Conservation (phyloP, 1,140 invertebrate species). For the Leguminivora glycinivorella region DNA sequence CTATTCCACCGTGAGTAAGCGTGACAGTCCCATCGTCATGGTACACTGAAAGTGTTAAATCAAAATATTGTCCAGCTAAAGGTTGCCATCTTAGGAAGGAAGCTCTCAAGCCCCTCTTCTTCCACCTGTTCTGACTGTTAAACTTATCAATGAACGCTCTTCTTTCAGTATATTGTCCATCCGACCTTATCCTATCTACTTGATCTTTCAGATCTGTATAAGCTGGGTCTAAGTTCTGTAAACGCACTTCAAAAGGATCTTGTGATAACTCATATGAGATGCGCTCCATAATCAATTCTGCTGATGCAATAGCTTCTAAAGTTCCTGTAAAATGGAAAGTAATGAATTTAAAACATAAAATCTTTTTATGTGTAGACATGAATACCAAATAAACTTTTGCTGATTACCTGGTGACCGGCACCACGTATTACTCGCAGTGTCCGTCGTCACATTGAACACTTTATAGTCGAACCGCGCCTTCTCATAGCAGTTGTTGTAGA, state of each 20-base stretch:
- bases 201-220: constrained; percentile 73
- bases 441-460: constrained; percentile 80
- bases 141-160: constrained; percentile 79
- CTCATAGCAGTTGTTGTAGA: constrained; percentile 79
- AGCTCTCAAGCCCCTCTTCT: constrained; percentile 85
- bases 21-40: constrained; percentile 87
- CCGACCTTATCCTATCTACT: constrained; percentile 79
- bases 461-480: constrained; percentile 77
- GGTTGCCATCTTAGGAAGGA: constrained; percentile 83
- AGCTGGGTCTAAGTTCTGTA: constrained; percentile 80
- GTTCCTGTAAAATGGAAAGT: no score
- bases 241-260: constrained; percentile 85
- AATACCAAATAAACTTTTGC: no score
- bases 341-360: no score
- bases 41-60: constrained; percentile 84
- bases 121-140: constrained; percentile 87
- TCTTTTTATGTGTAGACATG: no score
- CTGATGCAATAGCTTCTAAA: constrained; percentile 82
- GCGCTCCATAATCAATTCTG: constrained; percentile 91
- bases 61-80: constrained; percentile 76
- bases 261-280: constrained; percentile 83
- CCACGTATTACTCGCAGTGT: constrained; percentile 82
- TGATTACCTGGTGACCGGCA: constrained; percentile 80
- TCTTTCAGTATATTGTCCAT: constrained; percentile 81
- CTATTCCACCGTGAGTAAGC: constrained; percentile 87